phyloP scores from a whole-genome alignment of 2,113 vertebrate genomes.

The Tretioscincus oriximinensis region DNA sequence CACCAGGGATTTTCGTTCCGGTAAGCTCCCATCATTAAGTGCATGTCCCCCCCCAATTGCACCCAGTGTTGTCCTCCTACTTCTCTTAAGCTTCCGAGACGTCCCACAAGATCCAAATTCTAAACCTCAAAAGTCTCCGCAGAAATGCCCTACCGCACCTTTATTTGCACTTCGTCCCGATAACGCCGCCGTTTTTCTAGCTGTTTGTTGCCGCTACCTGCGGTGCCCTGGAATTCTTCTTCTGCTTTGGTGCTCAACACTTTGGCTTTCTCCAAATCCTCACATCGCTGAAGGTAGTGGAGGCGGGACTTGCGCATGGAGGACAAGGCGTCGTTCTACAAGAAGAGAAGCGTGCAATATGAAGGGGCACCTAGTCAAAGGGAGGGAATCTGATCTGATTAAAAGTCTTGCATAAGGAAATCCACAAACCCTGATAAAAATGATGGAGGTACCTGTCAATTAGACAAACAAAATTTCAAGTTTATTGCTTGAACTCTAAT shows the following conservation, averaged over 20 bases:
- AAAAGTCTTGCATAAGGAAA: neutral
- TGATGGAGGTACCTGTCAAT: no score
- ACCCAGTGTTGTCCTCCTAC: neutral
- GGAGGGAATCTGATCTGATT: neutral
- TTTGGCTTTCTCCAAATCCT: conserved; percentile 84
- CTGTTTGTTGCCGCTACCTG: conserved; percentile 74
- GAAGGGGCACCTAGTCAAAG: neutral
- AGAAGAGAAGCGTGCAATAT: neutral
- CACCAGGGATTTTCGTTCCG: no score
- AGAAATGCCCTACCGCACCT: conserved; percentile 65
- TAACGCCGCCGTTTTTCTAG: conserved; percentile 87
- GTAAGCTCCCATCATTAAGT: no score
- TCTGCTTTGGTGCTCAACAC: conserved; percentile 73
- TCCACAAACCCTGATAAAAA: no score
- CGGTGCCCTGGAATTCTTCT: conserved; percentile 63
- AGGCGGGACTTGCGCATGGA: conserved; percentile 83
- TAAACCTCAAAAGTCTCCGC: neutral
- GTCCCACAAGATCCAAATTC: neutral
- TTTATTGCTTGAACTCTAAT: no score
- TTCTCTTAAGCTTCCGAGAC: neutral
- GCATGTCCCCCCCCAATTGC: neutral
- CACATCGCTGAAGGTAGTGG: conserved; percentile 85
- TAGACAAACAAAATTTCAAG: no score
- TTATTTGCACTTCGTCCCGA: conserved; percentile 83
- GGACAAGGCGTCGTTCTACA: conserved; percentile 77